Base-by-base conservation (phyloP, 2,113 vertebrate species). In the Gobius niger region DNA sequence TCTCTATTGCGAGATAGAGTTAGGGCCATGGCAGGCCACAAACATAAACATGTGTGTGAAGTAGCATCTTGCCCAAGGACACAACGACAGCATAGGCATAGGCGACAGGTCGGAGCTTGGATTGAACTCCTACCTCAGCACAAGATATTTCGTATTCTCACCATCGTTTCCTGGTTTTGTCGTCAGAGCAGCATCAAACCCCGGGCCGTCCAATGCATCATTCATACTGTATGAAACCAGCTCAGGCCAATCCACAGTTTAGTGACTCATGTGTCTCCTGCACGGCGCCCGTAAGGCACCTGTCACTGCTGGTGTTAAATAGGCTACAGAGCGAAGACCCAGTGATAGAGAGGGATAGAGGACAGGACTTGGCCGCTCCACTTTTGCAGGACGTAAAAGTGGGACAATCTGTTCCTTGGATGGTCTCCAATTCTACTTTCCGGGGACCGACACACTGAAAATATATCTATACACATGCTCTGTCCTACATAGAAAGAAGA, bases 321-420 rank as follows among this genome's bases (percentile, higher is more conserved):
- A 84, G 82, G 81, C 82, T 86, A 84, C 76, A 80, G 78, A 83
- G 74, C 72, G 78, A 82, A 78, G 75, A 83, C 82, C 79, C 75
- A 81, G 78, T 81, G 86, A 82, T 81, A 78, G 76, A 77, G 75
- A 79, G 49, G 63, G 80, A 90, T 87, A 86, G 84, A 90, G 89
- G 89, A 87, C 90, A 85, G 78, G 81, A 90, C 81, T 89, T 91
- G 90, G 89, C 89, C 86, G 92, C 89, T 92, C 92, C 79, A 93
- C 87, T 93, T 94, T 91, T 76, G 75, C 89, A 85, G 87, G 86
- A 85, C 85, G 75, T 86, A 88, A 87, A 94, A 92, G 88, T 94
- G 92, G 93, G 93, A 90, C 93, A 92, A 92, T 90, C 91, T 94
- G 93, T 94, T 94, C 93, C 89, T 90, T 94, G 93, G 93, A 92